Percentiles rank a stretch among this genome's conserved stretches.
phyloP scores from a whole-genome alignment of 2,888 invertebrate genomes.

The Cantharis nigra region DNA sequence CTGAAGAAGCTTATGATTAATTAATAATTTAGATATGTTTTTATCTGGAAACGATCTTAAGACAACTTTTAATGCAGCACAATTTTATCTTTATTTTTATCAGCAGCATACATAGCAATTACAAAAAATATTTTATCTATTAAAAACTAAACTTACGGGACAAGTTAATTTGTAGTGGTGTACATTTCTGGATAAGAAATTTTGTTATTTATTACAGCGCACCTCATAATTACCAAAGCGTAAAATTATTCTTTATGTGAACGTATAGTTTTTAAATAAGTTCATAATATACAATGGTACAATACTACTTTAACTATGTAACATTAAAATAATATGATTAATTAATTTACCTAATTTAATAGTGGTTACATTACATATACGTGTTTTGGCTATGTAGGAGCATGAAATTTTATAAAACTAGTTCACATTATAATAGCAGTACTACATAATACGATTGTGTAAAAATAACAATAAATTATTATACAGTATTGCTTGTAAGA shows the following conservation, averaged over 20 bases:
- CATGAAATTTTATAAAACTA: not conserved
- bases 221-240: conserved; percentile 17
- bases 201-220: conserved; percentile 10
- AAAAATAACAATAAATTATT: not conserved
- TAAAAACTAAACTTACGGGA: conserved; percentile 1
- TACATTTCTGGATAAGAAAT: conserved; percentile 5
- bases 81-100: conserved; percentile 1
- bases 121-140: conserved; percentile 1
- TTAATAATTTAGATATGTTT: not conserved
- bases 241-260: conserved; percentile 17
- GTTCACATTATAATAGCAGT: not conserved
- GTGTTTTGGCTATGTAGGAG: not conserved
- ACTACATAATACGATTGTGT: not conserved
- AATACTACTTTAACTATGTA: not conserved
- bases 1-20: not conserved
- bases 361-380: not conserved
- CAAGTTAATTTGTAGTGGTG: conserved; percentile 4
- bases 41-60: not conserved
- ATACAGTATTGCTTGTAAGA: not conserved
- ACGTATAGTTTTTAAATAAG: conserved; percentile 12
- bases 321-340: not conserved
- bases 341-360: conserved; percentile 3
- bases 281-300: not conserved
- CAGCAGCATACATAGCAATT: not conserved
- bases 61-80: not conserved